These are phyloP conservation scores for Solenopsis invicta DNA, from an alignment of 1,140 invertebrate genomes.

Conservation along the genomic window DNA sequence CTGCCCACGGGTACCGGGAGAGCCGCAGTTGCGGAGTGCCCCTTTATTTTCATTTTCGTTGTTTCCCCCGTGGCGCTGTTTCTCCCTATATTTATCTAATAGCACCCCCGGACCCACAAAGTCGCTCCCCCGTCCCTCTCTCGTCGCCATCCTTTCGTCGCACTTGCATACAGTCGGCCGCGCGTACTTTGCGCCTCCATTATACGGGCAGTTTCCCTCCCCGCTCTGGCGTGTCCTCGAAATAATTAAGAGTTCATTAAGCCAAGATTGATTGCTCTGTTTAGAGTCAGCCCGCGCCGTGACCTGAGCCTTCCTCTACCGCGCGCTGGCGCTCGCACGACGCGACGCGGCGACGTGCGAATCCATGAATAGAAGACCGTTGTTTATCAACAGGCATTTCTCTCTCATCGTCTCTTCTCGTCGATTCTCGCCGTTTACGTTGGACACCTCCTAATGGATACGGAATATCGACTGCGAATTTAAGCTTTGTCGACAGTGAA, in stretches of 20 bases:
- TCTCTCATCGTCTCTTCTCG: slow-evolving; percentile 2
- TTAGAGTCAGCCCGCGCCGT: slow-evolving; percentile 71
- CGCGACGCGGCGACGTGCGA: slow-evolving; percentile 68
- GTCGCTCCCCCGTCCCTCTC: slow-evolving; percentile 64
- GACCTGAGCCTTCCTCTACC: slow-evolving; percentile 9
- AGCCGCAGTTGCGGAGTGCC: slow-evolving; percentile 69
- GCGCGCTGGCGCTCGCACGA: slow-evolving; percentile 22
- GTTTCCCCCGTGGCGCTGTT: slow-evolving; percentile 72
- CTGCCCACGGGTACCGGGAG: slow-evolving; percentile 34
- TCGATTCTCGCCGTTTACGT: slow-evolving; percentile 8
- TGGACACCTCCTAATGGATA: slow-evolving; percentile 64
- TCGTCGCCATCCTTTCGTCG: slow-evolving; percentile 50
- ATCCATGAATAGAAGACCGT: slow-evolving; percentile 80
- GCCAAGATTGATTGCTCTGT: slow-evolving; percentile 82
- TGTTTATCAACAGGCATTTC: slow-evolving; percentile 78
- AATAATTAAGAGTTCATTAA: slow-evolving; percentile 87
- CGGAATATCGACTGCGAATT: slow-evolving; percentile 69
- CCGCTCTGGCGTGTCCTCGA: slow-evolving; percentile 83
- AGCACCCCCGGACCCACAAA: slow-evolving; percentile 67
- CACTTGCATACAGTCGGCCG: slow-evolving; percentile 67
- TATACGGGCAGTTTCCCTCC: slow-evolving; percentile 85
- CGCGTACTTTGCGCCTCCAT: slow-evolving; percentile 85
- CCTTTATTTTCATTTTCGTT: slow-evolving; percentile 80
- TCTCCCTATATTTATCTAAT: slow-evolving; percentile 83
- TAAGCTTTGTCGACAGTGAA: slow-evolving; percentile 38